Base-by-base conservation (phyloP, 2,797 vertebrate species). In the Pampus argenteus region DNA sequence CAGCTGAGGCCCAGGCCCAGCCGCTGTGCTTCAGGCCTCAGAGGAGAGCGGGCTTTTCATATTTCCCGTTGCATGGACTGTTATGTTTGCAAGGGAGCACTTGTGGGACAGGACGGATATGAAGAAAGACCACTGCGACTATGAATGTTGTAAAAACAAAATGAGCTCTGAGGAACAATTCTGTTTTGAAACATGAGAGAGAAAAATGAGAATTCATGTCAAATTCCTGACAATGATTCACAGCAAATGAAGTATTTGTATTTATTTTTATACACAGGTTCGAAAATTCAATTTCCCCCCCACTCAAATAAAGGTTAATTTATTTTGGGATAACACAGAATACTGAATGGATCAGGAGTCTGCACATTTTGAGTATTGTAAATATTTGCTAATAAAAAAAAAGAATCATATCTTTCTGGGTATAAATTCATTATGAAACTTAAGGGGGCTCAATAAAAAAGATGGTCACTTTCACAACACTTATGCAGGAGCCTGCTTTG, bases 331-430 rank as follows among this genome's bases (percentile, higher is more conserved):
- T 94, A 94, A 95, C 92, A 95, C 95, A 95, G 92, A 95, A 96
- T 96, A 95, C 95, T 95, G 78, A 94, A 95, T 94, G 95, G 95
- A 97, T 96, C 93, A 92, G 94, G 94, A 94, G 95, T 97, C 96
- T 96, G 95, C 95, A 94, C 96, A 96, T 96, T 96, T 89, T 95
- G 95, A 97, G 95, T 95, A 92, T 95, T 98, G 97, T 98, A 98
- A 95, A 97, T 98, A 98, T 94, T 86, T 97, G 95, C 94, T 96
- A 96, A 95, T 95, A 95, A 89, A 81, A 63, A 79, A 48, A 67
- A 85, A 79, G 71, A n/a, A n/a, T n/a, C n/a, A n/a, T 73, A 80
- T 85, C 42, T 45, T 83, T 86, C 56, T 85, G 64, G 34, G n/a
- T 44, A 54, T 44, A 74, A 64, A 50, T 84, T 85, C 14, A 38